Percentiles rank a stretch among this genome's conserved stretches.
These are phyloP conservation scores for Bombus balteatus DNA, from an alignment of 1,140 invertebrate species.

Conservation along the genomic window DNA sequence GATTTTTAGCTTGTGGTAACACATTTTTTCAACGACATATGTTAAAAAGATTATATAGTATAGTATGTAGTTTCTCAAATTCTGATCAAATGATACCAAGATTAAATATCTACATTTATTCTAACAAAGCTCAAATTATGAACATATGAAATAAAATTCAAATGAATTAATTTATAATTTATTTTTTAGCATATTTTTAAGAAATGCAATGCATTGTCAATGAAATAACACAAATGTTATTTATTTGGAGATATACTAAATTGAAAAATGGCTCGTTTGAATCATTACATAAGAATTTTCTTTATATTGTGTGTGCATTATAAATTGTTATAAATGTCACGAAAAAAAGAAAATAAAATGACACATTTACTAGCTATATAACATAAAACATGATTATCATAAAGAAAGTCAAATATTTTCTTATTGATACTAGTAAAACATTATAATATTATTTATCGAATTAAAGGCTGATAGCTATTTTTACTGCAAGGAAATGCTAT, in stretches of 20 bases:
- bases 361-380: constrained; percentile 10
- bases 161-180: constrained; percentile 29
- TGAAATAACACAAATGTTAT: constrained; percentile 13
- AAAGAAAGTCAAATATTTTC: constrained; percentile 59
- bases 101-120: neutral
- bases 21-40: neutral
- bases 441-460: constrained; percentile 55
- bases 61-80: neutral
- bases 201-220: neutral
- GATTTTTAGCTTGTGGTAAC: constrained; percentile 13
- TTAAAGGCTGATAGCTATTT: constrained; percentile 57
- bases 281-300: constrained; percentile 10
- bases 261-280: neutral
- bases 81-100: neutral
- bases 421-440: constrained; percentile 43
- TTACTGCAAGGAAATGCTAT: constrained; percentile 44
- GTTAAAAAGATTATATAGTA: constrained; percentile 7
- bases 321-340: constrained; percentile 32
- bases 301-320: constrained; percentile 2
- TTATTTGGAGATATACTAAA: constrained; percentile 26
- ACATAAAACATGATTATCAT: constrained; percentile 33
- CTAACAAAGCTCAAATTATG: neutral
- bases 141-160: neutral
- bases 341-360: neutral
- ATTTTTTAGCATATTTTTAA: constrained; percentile 32